Conservation (phyloP, 2,113 vertebrate genomes). For the Alethe castanea region DNA sequence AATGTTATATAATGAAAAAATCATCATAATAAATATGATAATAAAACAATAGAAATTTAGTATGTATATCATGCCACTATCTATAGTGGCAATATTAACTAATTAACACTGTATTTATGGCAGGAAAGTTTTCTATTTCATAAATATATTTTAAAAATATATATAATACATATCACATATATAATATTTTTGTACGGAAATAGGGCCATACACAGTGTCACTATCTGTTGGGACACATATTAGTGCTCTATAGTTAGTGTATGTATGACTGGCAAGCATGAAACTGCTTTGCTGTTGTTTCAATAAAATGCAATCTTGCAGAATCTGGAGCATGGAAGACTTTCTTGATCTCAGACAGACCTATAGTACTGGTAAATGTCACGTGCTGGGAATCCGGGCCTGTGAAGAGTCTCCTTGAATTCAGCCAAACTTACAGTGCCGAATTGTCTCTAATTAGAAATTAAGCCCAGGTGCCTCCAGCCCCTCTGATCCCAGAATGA, state of each 20-base stretch:
- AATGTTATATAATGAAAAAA: neutral
- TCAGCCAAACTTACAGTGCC: neutral
- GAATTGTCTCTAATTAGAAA: neutral
- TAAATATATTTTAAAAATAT: neutral
- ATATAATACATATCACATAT: neutral
- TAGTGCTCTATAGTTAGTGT: neutral
- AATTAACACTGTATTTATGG: neutral
- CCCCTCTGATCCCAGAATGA: neutral
- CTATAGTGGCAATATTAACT: neutral
- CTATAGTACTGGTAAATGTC: neutral
- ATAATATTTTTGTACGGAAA: neutral
- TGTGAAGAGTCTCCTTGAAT: neutral
- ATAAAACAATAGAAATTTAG: neutral
- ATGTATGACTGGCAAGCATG: neutral
- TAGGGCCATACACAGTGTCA: neutral
- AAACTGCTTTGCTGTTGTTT: neutral
- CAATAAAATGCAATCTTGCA: neutral
- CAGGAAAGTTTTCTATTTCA: neutral
- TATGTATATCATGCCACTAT: neutral
- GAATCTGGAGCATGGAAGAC: neutral
- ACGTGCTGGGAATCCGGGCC: accelerated
- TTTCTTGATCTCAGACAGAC: neutral
- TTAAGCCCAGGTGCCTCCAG: accelerated
- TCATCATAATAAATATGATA: neutral
- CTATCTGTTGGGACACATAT: neutral